phyloP scores from a whole-genome alignment of 1,140 invertebrate species.

The Probaryconus sp. region DNA sequence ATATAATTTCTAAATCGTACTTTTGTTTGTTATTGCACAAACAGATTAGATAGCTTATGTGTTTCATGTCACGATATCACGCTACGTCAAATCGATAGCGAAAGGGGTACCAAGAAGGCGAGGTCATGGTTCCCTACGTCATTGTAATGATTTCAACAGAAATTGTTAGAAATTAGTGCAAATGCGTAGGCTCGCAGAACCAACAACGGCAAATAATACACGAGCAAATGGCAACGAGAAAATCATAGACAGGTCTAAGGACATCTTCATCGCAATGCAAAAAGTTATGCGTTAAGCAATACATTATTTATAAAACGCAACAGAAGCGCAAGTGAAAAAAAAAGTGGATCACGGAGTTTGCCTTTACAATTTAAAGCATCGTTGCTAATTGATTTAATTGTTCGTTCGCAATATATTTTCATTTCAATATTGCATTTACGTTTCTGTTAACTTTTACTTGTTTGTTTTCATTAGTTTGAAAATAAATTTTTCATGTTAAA shows the following conservation, averaged over 20 bases:
- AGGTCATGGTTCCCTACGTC: slow-evolving; percentile 65
- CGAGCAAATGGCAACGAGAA: slow-evolving; percentile 13
- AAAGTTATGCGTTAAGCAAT: slow-evolving; percentile 6
- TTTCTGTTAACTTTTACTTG: no score
- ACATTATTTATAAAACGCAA: slow-evolving; percentile 15
- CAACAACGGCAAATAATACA: slow-evolving; percentile 27
- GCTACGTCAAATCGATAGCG: slow-evolving; percentile 65
- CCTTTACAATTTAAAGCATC: no score
- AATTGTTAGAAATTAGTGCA: slow-evolving; percentile 64
- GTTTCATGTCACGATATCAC: slow-evolving; percentile 47
- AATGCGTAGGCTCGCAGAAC: slow-evolving; percentile 43
- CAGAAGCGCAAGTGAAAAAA: slow-evolving; percentile 13
- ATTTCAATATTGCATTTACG: no score
- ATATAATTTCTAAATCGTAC: slow-evolving; percentile 9
- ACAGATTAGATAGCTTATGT: slow-evolving; percentile 37
- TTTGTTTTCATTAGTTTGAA: no score
- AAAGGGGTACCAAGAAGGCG: slow-evolving; percentile 67
- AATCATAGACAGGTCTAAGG: slow-evolving; percentile 48
- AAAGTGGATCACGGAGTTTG: no score
- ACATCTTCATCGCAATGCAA: slow-evolving; percentile 20
- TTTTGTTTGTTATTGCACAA: slow-evolving; percentile 50
- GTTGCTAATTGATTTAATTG: no score
- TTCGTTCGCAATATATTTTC: no score
- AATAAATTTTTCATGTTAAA: no score
- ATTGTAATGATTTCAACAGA: slow-evolving; percentile 62